phyloP scores from a whole-genome alignment of 2,797 vertebrate species.

The Nasua narica region DNA sequence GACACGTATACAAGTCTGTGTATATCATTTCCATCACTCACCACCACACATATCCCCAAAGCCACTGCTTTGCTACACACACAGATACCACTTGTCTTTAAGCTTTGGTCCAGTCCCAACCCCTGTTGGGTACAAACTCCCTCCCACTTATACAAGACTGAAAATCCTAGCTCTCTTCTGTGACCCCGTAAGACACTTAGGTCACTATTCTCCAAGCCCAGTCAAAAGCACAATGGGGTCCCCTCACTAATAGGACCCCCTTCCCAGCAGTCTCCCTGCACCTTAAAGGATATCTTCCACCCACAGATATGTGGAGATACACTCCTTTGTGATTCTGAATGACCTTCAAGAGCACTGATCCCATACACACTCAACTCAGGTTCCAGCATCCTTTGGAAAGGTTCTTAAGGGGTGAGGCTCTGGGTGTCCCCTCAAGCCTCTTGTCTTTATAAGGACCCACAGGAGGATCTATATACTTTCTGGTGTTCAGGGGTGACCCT shows the following conservation, averaged over 20 bases:
- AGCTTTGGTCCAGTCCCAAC: neutral
- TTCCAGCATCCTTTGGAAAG: neutral
- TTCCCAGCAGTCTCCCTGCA: neutral
- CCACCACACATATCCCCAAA: neutral
- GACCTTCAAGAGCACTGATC: constrained; percentile 57
- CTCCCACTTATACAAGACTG: neutral
- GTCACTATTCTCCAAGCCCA: neutral
- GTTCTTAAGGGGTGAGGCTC: neutral
- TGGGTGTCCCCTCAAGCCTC: neutral
- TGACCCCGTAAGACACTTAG: neutral
- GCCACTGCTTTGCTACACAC: constrained; percentile 16
- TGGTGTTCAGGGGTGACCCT: neutral
- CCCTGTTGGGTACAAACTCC: constrained; percentile 6
- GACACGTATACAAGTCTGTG: neutral
- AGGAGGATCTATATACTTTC: neutral
- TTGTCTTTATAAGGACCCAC: neutral
- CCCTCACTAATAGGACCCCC: neutral
- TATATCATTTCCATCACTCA: neutral
- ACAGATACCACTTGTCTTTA: neutral
- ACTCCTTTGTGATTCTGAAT: constrained; percentile 7
- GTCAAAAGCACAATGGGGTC: neutral
- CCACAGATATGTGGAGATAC: neutral
- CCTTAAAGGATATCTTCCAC: neutral
- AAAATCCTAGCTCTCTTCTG: constrained; percentile 11
- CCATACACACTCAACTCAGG: neutral